phyloP scores from a whole-genome alignment of 2,113 vertebrate species.

The Cairina moschata region DNA sequence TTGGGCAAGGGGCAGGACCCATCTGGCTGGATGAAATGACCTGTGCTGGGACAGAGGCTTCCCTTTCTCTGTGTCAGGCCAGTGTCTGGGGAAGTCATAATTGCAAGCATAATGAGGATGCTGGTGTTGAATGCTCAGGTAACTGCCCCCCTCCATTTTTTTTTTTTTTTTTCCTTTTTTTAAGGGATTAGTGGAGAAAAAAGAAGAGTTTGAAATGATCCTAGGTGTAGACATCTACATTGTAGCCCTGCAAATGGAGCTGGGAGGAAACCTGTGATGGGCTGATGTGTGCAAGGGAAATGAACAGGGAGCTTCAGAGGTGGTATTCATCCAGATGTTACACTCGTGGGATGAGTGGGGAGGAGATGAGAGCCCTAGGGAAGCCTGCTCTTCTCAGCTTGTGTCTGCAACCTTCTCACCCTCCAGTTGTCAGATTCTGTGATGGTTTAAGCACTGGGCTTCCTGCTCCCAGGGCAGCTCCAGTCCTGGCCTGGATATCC shows the following conservation, averaged over 20 bases:
- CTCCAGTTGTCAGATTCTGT: background rate
- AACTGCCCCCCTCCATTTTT: background rate
- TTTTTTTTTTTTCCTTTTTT: too few relatives aligned
- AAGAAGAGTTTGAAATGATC: background rate
- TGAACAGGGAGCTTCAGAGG: background rate
- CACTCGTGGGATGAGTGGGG: background rate
- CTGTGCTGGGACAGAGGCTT: background rate
- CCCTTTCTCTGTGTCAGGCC: background rate
- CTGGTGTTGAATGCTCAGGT: conserved; percentile 11
- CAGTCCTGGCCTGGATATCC: background rate
- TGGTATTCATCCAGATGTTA: too few relatives aligned
- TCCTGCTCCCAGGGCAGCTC: background rate
- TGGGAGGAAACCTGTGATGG: background rate
- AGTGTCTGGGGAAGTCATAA: background rate
- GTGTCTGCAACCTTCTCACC: background rate
- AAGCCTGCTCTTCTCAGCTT: background rate
- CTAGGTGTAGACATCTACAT: background rate
- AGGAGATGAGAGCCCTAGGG: background rate
- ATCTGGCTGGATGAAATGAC: background rate
- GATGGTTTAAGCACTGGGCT: background rate
- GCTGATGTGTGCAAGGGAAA: background rate
- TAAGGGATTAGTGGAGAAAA: background rate
- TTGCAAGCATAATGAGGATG: background rate
- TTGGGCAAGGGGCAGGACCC: background rate
- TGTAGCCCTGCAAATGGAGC: background rate